Evolutionary conservation across 2,113 vertebrate genomes (phyloP), one percentile per base, ranked within the genome.

Genomic region (Clarias magur): DNA sequence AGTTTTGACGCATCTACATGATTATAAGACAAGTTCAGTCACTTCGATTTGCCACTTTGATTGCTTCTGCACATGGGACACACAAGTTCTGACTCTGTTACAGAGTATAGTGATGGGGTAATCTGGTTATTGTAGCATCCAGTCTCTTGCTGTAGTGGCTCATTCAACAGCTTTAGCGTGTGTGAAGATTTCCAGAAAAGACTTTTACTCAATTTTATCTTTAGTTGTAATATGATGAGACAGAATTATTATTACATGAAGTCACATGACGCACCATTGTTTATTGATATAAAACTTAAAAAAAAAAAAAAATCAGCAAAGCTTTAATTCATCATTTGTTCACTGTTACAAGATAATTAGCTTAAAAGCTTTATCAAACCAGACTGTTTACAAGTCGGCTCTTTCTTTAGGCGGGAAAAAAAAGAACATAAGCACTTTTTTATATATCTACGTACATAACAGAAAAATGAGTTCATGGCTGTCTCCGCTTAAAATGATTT

Each of bases 401-500:
- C 34, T 53, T 57, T 27, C 27, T 54, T 59, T 59, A 9, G 23
- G 21, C 0, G 23, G 23, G 23, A 56, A 83, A 48, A 65, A 48
- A 15, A n/a, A 83, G 27, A 10, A 54, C 13, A 0, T 17, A 34
- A 23, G 65, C 27, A 60, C 63, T 48, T 79, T 78, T 53, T 27
- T 38, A 38, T 38, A 54, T 84, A 27, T 84, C 38, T 54, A 42
- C 30, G 30, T 34, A 34, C 65, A 63, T 84, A 80, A 86, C 53
- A 81, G 78, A 21, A 85, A 85, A 27, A 73, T 34, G 42, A 57
- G 67, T 25, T 80, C 84, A 34, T 23, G 23, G 72, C 63, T 72
- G 59, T 73, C 76, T 86, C 56, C 78, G 68, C 86, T 70, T 80
- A 10, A 76, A 78, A 86, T 56, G 56, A 70, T 62, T 82, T 86